Percentiles rank a stretch among this genome's conserved stretches.
These are phyloP conservation scores for Asarcornis scutulata DNA, from an alignment of 2,113 vertebrate genomes.

Conservation along the genomic window DNA sequence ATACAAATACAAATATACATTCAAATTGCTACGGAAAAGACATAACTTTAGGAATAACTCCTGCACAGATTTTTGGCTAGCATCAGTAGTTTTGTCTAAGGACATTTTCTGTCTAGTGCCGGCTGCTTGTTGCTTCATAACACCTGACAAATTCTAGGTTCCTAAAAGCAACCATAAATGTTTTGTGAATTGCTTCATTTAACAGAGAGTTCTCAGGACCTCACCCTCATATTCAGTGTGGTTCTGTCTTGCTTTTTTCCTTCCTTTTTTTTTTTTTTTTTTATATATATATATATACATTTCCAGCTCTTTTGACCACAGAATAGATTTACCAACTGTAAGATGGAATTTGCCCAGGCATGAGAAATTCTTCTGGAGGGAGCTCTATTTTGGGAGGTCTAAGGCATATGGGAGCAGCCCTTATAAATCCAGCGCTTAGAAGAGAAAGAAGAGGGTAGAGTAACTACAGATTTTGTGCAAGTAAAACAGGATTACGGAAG, in stretches of 20 bases:
- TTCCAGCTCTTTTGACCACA: not conserved
- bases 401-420: not conserved
- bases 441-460: not conserved
- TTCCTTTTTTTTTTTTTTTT: not conserved
- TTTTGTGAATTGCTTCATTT: slow-evolving; percentile 71
- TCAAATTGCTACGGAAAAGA: not conserved
- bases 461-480: not conserved
- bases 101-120: slow-evolving; percentile 60
- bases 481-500: not conserved
- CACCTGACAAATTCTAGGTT: slow-evolving; percentile 71
- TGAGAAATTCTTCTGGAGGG: not conserved
- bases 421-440: not conserved
- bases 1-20: slow-evolving; percentile 22
- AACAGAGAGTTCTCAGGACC: slow-evolving; percentile 52
- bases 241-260: slow-evolving; percentile 15
- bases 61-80: slow-evolving; percentile 66
- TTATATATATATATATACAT: not conserved
- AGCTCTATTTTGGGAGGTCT: not conserved
- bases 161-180: slow-evolving; percentile 70
- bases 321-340: not conserved
- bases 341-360: not conserved
- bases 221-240: not conserved
- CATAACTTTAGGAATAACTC: slow-evolving; percentile 12
- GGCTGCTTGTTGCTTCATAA: slow-evolving; percentile 61
- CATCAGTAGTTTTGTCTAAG: slow-evolving; percentile 45